Evolutionary conservation across 2,797 vertebrate genomes (phyloP).

Genomic region (Siniperca obscura): DNA sequence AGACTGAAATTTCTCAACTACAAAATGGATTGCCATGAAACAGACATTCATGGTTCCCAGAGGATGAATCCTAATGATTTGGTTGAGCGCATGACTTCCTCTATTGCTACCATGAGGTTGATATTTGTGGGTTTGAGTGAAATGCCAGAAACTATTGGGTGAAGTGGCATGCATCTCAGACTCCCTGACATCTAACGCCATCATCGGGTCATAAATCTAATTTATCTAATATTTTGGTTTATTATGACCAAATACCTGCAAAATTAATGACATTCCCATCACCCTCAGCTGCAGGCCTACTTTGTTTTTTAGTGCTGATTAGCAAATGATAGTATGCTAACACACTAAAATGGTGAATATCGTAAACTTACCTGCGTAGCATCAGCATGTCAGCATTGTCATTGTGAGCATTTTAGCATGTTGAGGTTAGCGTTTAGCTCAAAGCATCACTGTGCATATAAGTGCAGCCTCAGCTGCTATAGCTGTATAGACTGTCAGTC

Average conservation of each 20-base stretch:
- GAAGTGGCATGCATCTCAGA: background rate
- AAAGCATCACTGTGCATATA: background rate
- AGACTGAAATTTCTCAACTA: conserved; percentile 12
- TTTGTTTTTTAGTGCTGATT: background rate
- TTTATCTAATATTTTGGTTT: background rate
- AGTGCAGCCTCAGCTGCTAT: background rate
- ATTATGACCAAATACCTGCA: background rate
- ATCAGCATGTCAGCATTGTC: background rate
- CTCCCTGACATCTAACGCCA: background rate
- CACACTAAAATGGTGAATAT: background rate
- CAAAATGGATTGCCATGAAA: background rate
- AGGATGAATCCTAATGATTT: conserved; percentile 24
- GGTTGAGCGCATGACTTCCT: conserved; percentile 11
- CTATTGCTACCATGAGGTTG: background rate
- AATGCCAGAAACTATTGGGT: conserved; percentile 4
- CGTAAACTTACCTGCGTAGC: background rate
- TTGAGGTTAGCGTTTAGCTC: background rate
- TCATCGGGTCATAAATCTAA: background rate
- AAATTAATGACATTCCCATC: background rate
- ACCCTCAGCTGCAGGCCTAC: background rate
- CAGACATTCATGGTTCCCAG: conserved; percentile 2
- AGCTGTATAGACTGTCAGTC: no score
- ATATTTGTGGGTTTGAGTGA: conserved; percentile 6
- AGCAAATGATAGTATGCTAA: background rate
- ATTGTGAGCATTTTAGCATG: background rate